Evolutionary conservation across 2,888 invertebrate species (phyloP).

Genomic region (Parthenolecanium corni): DNA sequence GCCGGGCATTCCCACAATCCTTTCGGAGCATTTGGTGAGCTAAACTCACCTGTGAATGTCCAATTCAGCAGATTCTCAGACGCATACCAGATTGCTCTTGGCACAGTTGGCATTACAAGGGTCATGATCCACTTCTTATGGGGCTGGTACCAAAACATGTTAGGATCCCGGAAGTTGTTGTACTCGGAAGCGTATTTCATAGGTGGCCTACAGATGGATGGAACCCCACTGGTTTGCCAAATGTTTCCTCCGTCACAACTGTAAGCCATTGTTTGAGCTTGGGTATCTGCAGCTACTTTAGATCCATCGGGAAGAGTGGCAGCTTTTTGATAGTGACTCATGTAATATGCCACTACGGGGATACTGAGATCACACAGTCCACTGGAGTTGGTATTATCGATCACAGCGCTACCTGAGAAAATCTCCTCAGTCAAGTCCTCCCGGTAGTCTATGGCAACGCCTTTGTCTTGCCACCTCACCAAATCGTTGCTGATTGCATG

Average conservation of each 20-base stretch:
- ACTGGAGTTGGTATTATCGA: slow-evolving; percentile 39
- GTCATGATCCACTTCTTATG: slow-evolving; percentile 42
- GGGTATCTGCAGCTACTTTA: slow-evolving; percentile 17
- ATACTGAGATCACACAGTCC: too few species aligned
- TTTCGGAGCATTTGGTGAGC: slow-evolving; percentile 40
- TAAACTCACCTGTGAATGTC: slow-evolving; percentile 38
- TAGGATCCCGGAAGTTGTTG: slow-evolving; percentile 44
- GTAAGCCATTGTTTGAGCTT: slow-evolving; percentile 37
- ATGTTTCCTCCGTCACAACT: slow-evolving; percentile 39
- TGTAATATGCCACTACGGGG: slow-evolving; percentile 17
- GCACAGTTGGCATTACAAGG: slow-evolving; percentile 35
- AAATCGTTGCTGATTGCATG: slow-evolving; percentile 43
- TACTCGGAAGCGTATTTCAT: slow-evolving; percentile 35
- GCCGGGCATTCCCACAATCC: slow-evolving; percentile 47
- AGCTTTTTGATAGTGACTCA: background rate
- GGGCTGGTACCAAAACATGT: slow-evolving; percentile 41
- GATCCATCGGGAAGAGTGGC: background rate
- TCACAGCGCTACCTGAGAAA: slow-evolving; percentile 44
- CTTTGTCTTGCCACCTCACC: slow-evolving; percentile 41
- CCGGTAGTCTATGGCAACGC: slow-evolving; percentile 43
- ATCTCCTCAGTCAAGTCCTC: slow-evolving; percentile 39
- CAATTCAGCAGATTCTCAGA: slow-evolving; percentile 40
- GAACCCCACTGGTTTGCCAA: slow-evolving; percentile 38
- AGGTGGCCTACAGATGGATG: slow-evolving; percentile 35
- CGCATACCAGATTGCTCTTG: slow-evolving; percentile 39